These are phyloP conservation scores for Alligator mississippiensis DNA, from an alignment of 2,113 vertebrate genomes.

Conservation along the genomic window DNA sequence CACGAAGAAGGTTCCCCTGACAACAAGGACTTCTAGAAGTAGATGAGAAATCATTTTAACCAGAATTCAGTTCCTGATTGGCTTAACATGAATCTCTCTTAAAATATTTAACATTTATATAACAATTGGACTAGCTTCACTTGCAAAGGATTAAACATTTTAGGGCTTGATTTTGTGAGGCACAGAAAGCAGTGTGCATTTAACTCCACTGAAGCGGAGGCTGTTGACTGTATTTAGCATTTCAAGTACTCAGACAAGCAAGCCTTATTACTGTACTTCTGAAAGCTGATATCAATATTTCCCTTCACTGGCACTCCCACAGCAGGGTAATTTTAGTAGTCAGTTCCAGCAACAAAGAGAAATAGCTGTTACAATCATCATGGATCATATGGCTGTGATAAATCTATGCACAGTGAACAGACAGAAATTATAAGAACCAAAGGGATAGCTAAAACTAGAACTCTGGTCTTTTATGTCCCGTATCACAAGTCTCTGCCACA, in stretches of 20 bases:
- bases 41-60: background rate
- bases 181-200: background rate
- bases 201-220: background rate
- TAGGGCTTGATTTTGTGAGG: background rate
- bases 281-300: background rate
- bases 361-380: background rate
- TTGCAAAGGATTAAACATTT: background rate
- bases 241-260: background rate
- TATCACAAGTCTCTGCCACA: background rate
- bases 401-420: background rate
- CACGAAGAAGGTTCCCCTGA: background rate
- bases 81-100: background rate
- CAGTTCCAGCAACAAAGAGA: background rate
- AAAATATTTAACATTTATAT: background rate
- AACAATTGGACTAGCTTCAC: fast-evolving
- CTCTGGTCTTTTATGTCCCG: background rate
- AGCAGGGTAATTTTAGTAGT: background rate
- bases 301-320: background rate
- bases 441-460: background rate
- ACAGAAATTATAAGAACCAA: background rate
- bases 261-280: background rate
- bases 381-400: background rate
- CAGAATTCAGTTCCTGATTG: background rate
- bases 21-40: no score
- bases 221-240: background rate